Evolutionary conservation across 2,888 invertebrate genomes (phyloP), one percentile per base, ranked within the genome.

Genomic region (Ophion slaviceki): DNA sequence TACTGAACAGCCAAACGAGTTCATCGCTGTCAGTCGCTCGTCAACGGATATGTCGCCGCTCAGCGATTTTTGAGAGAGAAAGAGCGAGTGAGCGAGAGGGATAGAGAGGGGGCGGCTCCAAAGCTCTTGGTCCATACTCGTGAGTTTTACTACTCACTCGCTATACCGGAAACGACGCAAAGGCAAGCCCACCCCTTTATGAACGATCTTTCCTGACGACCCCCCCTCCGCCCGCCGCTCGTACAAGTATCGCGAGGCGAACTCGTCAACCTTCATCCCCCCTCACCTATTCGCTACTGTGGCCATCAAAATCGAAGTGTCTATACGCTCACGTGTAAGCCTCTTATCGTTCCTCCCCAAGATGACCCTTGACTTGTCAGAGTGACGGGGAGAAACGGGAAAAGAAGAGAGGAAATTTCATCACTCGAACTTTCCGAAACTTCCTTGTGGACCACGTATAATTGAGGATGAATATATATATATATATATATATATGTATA

Each of bases 121-220:
- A 17, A 53, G 17, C 14, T 53, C 53, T 53, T 5, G 53, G 53
- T 53, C 14, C 14, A 53, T 53, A 14, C 53, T 53, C 5, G 17
- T 17, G 17, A 53, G 53, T 53, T 53, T 53, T 14, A 17, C 53
- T 53, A 53, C 53, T 17, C 14, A 17, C 17, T 17, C 53, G 53
- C 4, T 53, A 17, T 53, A 17, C 53, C 53, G 53, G 14, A 53
- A 53, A 53, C 53, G 53, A 17, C 53, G 17, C 53, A 53, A 53
- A 72, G 64, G 45, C 47, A 59, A 66, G 64, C 45, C 24, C 45
- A 53, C 45, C 53, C 17, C 14, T 14, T n/a, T 40, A 64, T 70
- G 72, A 80, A 61, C 77, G 76, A 76, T 67, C 66, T 24, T 53
- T 61, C 76, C 40, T 36, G 36, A 84, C 72, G 28, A 77, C 53